A percentile compares a stretch with the other conserved stretches of the same genome.
These are phyloP conservation scores for Thyatira batis DNA, from an alignment of 2,888 invertebrate genomes.

Conservation along the genomic window DNA sequence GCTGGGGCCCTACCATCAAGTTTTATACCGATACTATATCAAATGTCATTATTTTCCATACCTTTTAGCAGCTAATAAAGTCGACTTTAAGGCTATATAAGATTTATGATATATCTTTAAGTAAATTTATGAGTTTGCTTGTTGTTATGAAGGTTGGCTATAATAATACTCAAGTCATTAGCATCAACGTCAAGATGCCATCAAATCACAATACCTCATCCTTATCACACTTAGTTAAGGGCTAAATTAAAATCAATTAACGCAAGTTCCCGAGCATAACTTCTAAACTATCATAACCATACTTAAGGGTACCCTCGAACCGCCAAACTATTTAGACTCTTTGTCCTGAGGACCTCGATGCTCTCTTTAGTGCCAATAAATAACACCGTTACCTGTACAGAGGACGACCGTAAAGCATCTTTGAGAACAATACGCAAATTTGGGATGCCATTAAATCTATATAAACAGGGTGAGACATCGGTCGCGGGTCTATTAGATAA, in stretches of 20 bases:
- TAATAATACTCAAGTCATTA: not conserved
- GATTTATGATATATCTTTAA: no score
- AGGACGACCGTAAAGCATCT: slow-evolving; percentile 63
- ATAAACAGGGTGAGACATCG: slow-evolving; percentile 64
- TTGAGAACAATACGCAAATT: slow-evolving; percentile 75
- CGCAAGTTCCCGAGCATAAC: slow-evolving; percentile 26
- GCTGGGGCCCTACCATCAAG: no score
- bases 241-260: slow-evolving; percentile 7
- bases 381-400: slow-evolving; percentile 76
- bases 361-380: slow-evolving; percentile 70
- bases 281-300: slow-evolving; percentile 59
- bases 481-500: slow-evolving; percentile 58
- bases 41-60: no score
- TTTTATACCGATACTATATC: no score
- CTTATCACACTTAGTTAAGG: not conserved
- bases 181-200: not conserved
- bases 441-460: slow-evolving; percentile 69
- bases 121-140: no score
- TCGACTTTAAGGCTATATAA: no score
- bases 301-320: slow-evolving; percentile 41
- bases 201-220: not conserved
- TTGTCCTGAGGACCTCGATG: slow-evolving; percentile 55
- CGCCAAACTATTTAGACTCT: slow-evolving; percentile 59
- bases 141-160: no score
- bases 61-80: not conserved